phyloP scores from a whole-genome alignment of 1,140 invertebrate genomes.

The Achroia grisella region DNA sequence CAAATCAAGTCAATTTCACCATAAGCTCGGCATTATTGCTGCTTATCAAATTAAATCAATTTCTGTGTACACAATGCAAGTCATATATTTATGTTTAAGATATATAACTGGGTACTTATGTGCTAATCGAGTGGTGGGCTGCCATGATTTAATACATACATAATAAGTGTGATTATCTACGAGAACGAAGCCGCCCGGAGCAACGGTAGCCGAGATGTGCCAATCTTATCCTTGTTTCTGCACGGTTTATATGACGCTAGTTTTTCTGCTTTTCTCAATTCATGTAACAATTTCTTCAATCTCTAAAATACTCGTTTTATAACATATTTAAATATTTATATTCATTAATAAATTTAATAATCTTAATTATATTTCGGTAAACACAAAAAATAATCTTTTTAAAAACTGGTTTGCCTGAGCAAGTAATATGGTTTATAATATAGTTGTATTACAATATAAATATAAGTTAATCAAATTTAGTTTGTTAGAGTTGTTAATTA shows the following conservation, averaged over 20 bases:
- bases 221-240: conserved; percentile 48
- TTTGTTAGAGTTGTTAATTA: too few relatives aligned
- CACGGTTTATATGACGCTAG: conserved; percentile 24
- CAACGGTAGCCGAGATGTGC: conserved; percentile 58
- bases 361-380: too few relatives aligned
- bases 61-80: too few relatives aligned
- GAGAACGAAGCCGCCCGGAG: conserved; percentile 32
- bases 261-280: neutral
- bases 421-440: too few relatives aligned
- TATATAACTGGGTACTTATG: conserved; percentile 23
- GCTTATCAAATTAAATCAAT: too few relatives aligned
- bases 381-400: too few relatives aligned
- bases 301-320: neutral
- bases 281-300: neutral
- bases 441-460: too few relatives aligned
- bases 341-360: too few relatives aligned
- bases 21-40: too few relatives aligned
- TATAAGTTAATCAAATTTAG: too few relatives aligned
- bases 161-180: conserved; percentile 57
- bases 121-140: conserved; percentile 26
- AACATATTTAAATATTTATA: neutral
- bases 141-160: conserved; percentile 40
- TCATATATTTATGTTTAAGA: neutral
- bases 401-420: too few relatives aligned
- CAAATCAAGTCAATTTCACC: too few relatives aligned